Evolutionary conservation across 2,797 vertebrate genomes (phyloP).

Genomic region (Macrochelys suwanniensis): DNA sequence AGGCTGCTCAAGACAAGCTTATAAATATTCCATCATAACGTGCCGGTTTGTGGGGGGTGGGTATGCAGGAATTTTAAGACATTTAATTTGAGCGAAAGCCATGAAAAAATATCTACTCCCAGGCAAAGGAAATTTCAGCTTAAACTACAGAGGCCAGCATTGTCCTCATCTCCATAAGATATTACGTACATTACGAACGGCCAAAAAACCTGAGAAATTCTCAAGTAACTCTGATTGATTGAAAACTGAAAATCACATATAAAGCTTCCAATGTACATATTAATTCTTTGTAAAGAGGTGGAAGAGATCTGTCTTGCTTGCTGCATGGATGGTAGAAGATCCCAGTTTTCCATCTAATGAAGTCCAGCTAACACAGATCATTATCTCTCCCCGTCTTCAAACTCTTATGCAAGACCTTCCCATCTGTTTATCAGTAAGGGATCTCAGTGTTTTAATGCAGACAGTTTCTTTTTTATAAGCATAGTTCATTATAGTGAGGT

Average conservation of each 20-base stretch:
- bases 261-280: neutral
- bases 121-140: neutral
- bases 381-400: constrained; percentile 65
- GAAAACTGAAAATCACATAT: neutral
- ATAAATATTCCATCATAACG: neutral
- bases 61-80: neutral
- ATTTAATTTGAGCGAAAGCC: neutral
- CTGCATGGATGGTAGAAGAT: neutral
- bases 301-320: neutral
- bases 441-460: constrained; percentile 24
- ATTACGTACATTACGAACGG: neutral
- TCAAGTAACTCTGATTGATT: neutral
- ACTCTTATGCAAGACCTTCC: constrained; percentile 61
- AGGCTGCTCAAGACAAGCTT: neutral
- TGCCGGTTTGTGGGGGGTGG: neutral
- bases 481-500: neutral
- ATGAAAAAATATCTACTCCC: neutral
- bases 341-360: constrained; percentile 29
- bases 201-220: neutral
- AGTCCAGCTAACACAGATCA: constrained; percentile 42
- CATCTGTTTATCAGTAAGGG: constrained; percentile 8
- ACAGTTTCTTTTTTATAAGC: constrained; percentile 18
- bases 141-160: neutral
- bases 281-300: neutral
- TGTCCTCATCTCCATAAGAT: neutral